Percentiles rank a stretch among this genome's conserved stretches.
phyloP scores from a whole-genome alignment of 2,888 invertebrate genomes.

The Cetonia aurata region DNA sequence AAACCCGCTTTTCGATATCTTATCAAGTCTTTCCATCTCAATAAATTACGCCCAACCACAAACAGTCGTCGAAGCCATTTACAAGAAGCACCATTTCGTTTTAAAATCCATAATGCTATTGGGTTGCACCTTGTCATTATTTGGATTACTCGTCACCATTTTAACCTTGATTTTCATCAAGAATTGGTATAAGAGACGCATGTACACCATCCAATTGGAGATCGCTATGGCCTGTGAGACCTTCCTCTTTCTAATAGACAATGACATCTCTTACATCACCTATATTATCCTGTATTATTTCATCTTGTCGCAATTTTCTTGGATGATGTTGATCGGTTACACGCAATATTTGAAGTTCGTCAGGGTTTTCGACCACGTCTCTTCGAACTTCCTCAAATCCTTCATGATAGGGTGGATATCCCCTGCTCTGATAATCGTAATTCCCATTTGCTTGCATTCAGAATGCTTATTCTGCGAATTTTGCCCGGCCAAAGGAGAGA shows the following conservation, averaged over 20 bases:
- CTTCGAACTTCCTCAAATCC: conserved; percentile 14
- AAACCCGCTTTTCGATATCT: conserved; percentile 21
- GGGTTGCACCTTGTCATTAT: conserved; percentile 34
- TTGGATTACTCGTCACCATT: conserved; percentile 10
- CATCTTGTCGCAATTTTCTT: conserved; percentile 41
- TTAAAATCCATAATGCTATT: conserved; percentile 34
- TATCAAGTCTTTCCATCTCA: conserved; percentile 37
- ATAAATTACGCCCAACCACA: conserved; percentile 43
- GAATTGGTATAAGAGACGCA: conserved; percentile 38
- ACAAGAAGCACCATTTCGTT: conserved; percentile 37
- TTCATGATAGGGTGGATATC: conserved; percentile 35
- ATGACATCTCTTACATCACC: conserved; percentile 39
- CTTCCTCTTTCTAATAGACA: conserved; percentile 36
- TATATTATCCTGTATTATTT: conserved; percentile 42
- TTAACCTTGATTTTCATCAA: conserved; percentile 36
- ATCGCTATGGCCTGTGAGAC: conserved; percentile 42
- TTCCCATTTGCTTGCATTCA: conserved; percentile 29
- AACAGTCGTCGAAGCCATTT: conserved; percentile 31
- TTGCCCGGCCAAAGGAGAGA: conserved; percentile 31
- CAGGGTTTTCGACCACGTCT: conserved; percentile 27
- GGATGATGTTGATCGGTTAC: conserved; percentile 43
- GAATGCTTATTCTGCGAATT: conserved; percentile 38
- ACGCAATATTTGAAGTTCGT: conserved; percentile 42
- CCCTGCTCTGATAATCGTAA: conserved; percentile 21
- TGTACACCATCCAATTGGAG: conserved; percentile 40